Evolutionary conservation across 2,797 vertebrate species (phyloP).

Genomic region (Petrocephalus sullivani): DNA sequence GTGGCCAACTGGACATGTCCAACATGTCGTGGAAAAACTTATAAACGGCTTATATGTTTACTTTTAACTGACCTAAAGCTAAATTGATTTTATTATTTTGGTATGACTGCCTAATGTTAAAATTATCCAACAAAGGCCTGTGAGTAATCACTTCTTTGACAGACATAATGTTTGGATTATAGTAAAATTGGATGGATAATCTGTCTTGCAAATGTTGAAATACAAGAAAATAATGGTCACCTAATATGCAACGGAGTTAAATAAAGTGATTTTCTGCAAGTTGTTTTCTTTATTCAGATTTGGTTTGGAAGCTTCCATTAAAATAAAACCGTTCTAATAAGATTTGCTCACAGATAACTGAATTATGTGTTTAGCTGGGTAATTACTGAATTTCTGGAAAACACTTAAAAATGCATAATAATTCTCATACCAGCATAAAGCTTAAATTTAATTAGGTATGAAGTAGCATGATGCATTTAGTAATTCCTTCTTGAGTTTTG

Average conservation of each 20-base stretch:
- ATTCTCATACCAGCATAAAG: not conserved
- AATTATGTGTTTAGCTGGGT: not conserved
- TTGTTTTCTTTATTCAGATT: slow-evolving; percentile 1
- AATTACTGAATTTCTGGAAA: slow-evolving; percentile 3
- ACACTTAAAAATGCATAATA: not conserved
- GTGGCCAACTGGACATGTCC: not conserved
- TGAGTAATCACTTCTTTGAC: not conserved
- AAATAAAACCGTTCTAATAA: not conserved
- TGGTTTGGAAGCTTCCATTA: not conserved
- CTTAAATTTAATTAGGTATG: not conserved
- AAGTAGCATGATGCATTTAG: not conserved
- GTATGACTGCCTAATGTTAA: not conserved
- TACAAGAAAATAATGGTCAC: not conserved
- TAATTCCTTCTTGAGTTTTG: not conserved
- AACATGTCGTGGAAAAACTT: not conserved
- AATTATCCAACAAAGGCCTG: not conserved
- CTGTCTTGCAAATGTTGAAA: not conserved
- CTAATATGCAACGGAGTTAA: not conserved
- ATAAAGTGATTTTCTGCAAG: not conserved
- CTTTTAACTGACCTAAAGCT: not conserved
- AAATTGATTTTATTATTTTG: not conserved
- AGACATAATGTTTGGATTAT: not conserved
- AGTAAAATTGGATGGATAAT: not conserved
- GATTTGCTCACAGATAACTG: slow-evolving; percentile 1
- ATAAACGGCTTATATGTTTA: not conserved